These are phyloP conservation scores for Gallinago solitaria DNA, from an alignment of 2,797 vertebrate genomes.

Conservation along the genomic window DNA sequence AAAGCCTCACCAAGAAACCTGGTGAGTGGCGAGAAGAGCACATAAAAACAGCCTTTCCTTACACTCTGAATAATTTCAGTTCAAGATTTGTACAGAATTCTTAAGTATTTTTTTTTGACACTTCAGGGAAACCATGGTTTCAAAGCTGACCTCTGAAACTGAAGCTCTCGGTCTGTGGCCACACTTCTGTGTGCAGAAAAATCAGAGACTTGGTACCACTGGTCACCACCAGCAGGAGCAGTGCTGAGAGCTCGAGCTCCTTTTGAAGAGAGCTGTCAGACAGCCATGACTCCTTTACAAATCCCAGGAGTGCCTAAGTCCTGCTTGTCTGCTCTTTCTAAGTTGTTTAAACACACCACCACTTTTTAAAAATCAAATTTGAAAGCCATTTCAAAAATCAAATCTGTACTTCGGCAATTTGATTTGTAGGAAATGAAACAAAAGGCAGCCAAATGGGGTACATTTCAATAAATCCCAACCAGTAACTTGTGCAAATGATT, in stretches of 20 bases:
- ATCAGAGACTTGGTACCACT: background rate
- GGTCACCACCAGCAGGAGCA: background rate
- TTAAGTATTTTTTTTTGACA: background rate
- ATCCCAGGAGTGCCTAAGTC: conserved; percentile 13
- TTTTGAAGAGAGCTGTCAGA: background rate
- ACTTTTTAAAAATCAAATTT: conserved; percentile 42
- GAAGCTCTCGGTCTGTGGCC: background rate
- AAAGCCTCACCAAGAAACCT: background rate
- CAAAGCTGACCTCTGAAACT: background rate
- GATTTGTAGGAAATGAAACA: conserved; percentile 59
- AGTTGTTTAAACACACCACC: conserved; percentile 25
- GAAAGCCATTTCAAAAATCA: conserved; percentile 67
- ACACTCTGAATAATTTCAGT: background rate
- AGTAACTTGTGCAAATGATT: background rate
- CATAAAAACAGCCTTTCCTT: background rate
- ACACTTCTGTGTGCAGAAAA: background rate
- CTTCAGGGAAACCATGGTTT: background rate
- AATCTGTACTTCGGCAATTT: conserved; percentile 24
- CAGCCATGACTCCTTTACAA: background rate
- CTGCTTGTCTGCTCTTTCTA: conserved; percentile 3
- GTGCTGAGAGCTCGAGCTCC: background rate
- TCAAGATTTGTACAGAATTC: background rate
- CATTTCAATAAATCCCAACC: conserved; percentile 37
- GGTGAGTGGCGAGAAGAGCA: background rate
- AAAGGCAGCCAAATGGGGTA: background rate